A percentile compares a stretch with the other conserved stretches of the same genome.
Evolutionary conservation across 1,140 invertebrate genomes (phyloP).

Genomic region (Drosophila persimilis): DNA sequence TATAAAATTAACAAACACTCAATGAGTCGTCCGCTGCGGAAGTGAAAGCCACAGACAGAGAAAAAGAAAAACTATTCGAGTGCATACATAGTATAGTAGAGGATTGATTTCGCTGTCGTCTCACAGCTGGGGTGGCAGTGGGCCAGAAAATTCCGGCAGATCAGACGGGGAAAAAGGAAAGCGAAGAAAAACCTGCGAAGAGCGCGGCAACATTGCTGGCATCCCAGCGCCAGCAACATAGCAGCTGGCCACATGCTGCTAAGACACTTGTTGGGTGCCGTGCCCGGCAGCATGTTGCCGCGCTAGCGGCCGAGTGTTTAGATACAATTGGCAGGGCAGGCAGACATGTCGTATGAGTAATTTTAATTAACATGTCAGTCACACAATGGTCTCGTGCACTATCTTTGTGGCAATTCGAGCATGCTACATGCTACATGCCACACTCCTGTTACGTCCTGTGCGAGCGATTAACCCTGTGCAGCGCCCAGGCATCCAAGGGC

Average conservation of each 20-base stretch:
- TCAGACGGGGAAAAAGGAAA: no score
- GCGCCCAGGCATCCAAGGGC: conserved; percentile 16
- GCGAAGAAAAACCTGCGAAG: background rate
- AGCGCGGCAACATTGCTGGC: conserved; percentile 7
- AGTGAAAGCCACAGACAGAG: conserved; percentile 24
- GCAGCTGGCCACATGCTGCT: conserved; percentile 22
- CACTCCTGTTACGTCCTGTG: conserved; percentile 19
- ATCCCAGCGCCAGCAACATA: background rate
- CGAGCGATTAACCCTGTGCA: conserved; percentile 62
- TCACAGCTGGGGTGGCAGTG: no score
- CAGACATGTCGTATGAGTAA: conserved; percentile 33
- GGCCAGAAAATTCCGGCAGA: no score
- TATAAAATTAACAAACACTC: conserved; percentile 46
- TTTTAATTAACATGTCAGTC: conserved; percentile 71
- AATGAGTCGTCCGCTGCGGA: conserved; percentile 36
- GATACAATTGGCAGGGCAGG: no score
- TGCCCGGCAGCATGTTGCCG: conserved; percentile 15
- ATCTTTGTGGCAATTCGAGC: conserved; percentile 52
- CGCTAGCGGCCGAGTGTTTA: conserved; percentile 11
- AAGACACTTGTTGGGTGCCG: conserved; percentile 70
- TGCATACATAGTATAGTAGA: no score
- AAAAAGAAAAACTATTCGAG: conserved; percentile 8
- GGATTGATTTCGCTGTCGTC: conserved; percentile 15
- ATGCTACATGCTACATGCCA: no score
- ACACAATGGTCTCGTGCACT: conserved; percentile 49